Evolutionary conservation across 2,797 vertebrate species (phyloP).

Genomic region (Phataginus tetradactyla): DNA sequence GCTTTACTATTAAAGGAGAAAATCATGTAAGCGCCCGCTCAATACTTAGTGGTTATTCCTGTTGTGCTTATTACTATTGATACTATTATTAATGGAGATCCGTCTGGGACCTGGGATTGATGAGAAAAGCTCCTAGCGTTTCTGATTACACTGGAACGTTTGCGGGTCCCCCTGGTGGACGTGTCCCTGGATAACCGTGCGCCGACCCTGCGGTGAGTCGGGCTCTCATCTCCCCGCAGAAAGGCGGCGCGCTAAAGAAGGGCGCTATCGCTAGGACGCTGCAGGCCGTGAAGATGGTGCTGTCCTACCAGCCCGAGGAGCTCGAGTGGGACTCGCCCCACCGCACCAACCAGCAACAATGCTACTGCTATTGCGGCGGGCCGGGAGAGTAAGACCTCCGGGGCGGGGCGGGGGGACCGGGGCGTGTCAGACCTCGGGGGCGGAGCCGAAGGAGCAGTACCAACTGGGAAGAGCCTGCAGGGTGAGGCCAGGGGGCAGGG

Average conservation of each 20-base stretch:
- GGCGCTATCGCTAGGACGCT: conserved; percentile 93
- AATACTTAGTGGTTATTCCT: background rate
- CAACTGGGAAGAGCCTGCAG: no score
- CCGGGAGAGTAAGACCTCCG: conserved; percentile 93
- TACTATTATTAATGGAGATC: background rate
- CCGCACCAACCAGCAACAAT: conserved; percentile 97
- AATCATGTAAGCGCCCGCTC: background rate
- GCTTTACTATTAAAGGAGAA: background rate
- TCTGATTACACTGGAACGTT: background rate
- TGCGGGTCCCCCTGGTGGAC: background rate
- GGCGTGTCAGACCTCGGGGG: background rate
- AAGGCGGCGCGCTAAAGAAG: conserved; percentile 96
- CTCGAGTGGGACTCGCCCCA: conserved; percentile 97
- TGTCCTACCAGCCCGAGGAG: conserved; percentile 92
- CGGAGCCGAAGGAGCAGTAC: conserved; percentile 62
- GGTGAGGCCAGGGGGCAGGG: fast-evolving
- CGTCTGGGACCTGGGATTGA: background rate
- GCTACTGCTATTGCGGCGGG: conserved; percentile 97
- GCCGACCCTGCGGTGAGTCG: background rate
- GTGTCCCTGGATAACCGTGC: background rate
- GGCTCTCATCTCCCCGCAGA: conserved; percentile 86
- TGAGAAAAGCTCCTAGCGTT: background rate
- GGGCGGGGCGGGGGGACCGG: background rate
- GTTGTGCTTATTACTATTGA: background rate
- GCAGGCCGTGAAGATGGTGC: conserved; percentile 95